phyloP scores from a whole-genome alignment of 2,888 invertebrate genomes.

The Aleiodes leptofemur region DNA sequence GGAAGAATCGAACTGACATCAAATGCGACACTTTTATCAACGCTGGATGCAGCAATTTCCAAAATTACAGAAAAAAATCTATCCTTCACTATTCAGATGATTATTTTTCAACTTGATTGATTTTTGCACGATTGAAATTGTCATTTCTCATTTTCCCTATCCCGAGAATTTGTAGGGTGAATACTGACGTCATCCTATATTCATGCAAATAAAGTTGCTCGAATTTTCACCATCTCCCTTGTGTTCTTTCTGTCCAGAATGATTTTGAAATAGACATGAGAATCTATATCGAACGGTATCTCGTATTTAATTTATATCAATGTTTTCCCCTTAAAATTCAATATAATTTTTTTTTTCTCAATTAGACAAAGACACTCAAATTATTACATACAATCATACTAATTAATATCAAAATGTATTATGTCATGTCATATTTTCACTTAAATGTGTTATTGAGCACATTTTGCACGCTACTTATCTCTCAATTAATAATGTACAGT shows the following conservation, averaged over 20 bases:
- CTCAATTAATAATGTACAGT: conserved; percentile 1
- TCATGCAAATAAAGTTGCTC: conserved; percentile 14
- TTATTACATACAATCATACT: conserved; percentile 14
- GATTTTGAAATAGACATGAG: conserved; percentile 4
- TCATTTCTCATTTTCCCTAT: too few species aligned
- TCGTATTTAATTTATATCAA: neutral
- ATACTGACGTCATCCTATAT: too few species aligned
- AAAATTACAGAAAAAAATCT: too few species aligned
- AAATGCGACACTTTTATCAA: too few species aligned
- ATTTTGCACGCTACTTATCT: conserved; percentile 6
- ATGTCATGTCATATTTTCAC: neutral
- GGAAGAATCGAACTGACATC: too few species aligned
- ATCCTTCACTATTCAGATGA: too few species aligned
- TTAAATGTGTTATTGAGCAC: conserved; percentile 37
- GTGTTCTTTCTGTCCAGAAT: neutral
- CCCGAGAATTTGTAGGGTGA: too few species aligned
- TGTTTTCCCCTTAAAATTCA: neutral
- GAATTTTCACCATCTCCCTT: neutral
- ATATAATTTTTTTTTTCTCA: neutral
- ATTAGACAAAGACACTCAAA: conserved; percentile 22
- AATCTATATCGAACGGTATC: conserved; percentile 33
- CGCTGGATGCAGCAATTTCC: too few species aligned
- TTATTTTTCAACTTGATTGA: too few species aligned
- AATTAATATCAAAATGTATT: conserved; percentile 20
- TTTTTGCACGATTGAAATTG: too few species aligned